A percentile compares a stretch with the other conserved stretches of the same genome.
These are phyloP conservation scores for Megaustenia siamemsis DNA, from an alignment of 2,888 invertebrate genomes.

Conservation along the genomic window DNA sequence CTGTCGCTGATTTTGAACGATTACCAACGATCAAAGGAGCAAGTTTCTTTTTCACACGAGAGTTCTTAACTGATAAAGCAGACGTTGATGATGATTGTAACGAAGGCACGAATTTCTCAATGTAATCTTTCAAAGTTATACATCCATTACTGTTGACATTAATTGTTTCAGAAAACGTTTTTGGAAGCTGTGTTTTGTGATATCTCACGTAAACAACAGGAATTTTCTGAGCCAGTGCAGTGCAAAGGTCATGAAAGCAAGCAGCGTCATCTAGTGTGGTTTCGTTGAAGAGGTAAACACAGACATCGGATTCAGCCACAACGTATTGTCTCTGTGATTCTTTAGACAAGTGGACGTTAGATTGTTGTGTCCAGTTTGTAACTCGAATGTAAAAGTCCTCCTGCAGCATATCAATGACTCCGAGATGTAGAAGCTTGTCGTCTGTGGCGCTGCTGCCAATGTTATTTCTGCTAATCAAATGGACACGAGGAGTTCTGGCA, in stretches of 20 bases:
- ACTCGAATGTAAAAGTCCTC: constrained; percentile 41
- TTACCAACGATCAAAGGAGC: constrained; percentile 6
- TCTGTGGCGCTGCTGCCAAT: neutral
- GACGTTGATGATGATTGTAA: neutral
- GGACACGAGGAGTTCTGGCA: constrained; percentile 37
- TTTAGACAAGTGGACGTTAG: neutral
- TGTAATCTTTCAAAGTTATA: constrained; percentile 28
- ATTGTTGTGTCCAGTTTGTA: neutral
- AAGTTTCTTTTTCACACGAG: neutral
- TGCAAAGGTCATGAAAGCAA: constrained; percentile 35
- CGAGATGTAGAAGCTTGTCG: constrained; percentile 22
- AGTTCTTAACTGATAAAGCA: neutral
- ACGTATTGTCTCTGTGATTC: neutral
- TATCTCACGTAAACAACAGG: constrained; percentile 39
- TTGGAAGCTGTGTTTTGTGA: constrained; percentile 10
- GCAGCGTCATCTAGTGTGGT: constrained; percentile 31
- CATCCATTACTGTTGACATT: constrained; percentile 28
- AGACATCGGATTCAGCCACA: constrained; percentile 26
- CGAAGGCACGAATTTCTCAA: neutral
- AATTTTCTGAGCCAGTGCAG: constrained; percentile 30
- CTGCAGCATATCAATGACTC: constrained; percentile 28
- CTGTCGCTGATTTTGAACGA: constrained; percentile 22
- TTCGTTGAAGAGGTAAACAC: constrained; percentile 40
- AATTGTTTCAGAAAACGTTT: constrained; percentile 32
- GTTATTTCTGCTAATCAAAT: constrained; percentile 18